A percentile compares a stretch with the other conserved stretches of the same genome.
phyloP scores from a whole-genome alignment of 1,140 invertebrate genomes.

The Hylaeus anthracinus region DNA sequence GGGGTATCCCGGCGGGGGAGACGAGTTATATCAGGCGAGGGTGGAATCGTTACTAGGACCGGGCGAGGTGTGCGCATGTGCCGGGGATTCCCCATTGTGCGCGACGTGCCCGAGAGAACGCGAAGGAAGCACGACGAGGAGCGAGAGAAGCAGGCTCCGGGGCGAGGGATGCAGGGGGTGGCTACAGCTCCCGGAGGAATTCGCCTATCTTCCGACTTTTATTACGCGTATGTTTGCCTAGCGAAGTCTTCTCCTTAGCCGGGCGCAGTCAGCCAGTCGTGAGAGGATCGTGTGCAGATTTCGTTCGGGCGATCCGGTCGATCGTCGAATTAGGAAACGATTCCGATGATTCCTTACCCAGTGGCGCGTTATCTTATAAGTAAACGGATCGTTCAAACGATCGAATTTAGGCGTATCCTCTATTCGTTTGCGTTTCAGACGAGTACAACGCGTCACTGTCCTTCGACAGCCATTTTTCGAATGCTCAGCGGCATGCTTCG shows the following conservation, averaged over 20 bases:
- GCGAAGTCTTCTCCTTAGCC: constrained; percentile 35
- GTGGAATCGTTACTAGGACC: constrained; percentile 78
- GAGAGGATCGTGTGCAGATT: constrained; percentile 30
- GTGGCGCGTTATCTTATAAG: too few species aligned
- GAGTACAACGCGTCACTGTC: too few species aligned
- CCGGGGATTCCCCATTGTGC: constrained; percentile 72
- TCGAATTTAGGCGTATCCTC: too few species aligned
- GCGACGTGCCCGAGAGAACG: constrained; percentile 38
- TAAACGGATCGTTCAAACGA: too few species aligned
- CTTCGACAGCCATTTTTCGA: background rate
- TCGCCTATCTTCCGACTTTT: constrained; percentile 74
- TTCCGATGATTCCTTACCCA: background rate
- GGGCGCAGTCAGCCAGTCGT: constrained; percentile 19
- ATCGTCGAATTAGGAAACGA: background rate
- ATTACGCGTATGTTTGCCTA: constrained; percentile 67
- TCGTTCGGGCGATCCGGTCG: constrained; percentile 1
- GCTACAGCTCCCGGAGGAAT: constrained; percentile 67
- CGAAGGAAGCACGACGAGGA: constrained; percentile 10
- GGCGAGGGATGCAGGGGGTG: background rate
- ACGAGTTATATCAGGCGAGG: constrained; percentile 62
- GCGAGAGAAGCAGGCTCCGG: background rate
- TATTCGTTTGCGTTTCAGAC: too few species aligned
- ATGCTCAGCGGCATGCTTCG: background rate
- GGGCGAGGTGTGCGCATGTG: constrained; percentile 74
- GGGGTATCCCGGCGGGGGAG: constrained; percentile 64